Conservation (phyloP, 2,113 vertebrate species). For the Mormoops blainvillei region DNA sequence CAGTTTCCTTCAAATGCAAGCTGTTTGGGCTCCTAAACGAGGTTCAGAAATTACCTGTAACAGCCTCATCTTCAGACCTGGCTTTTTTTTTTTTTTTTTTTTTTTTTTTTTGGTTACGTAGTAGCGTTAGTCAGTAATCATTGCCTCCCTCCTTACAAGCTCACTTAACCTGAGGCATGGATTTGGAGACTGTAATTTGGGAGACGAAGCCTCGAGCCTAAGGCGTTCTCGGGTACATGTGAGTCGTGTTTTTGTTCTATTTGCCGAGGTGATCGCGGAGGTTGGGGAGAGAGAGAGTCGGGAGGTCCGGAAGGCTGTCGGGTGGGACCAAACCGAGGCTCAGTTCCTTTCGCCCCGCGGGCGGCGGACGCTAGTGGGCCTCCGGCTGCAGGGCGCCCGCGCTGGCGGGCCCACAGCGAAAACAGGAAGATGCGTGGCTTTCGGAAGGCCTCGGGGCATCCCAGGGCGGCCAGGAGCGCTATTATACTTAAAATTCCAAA, state of each 20-base stretch:
- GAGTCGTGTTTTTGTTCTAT: constrained; percentile 48
- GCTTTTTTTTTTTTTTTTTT: constrained; percentile 40
- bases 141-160: constrained; percentile 45
- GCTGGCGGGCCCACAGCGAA: fast-evolving
- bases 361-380: fast-evolving
- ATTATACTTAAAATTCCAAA: background rate
- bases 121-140: constrained; percentile 58
- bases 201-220: constrained; percentile 60
- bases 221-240: constrained; percentile 44
- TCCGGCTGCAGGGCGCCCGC: fast-evolving
- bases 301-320: background rate
- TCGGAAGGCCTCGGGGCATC: background rate
- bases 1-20: background rate
- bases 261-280: background rate
- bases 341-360: fast-evolving
- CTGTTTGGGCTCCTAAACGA: background rate
- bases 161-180: constrained; percentile 60
- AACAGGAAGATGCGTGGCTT: background rate
- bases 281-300: background rate
- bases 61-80: constrained; percentile 32
- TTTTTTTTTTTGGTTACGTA: constrained; percentile 49
- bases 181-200: constrained; percentile 53
- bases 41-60: constrained; percentile 55
- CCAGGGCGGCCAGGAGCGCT: background rate
- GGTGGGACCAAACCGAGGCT: background rate